A percentile compares a stretch with the other conserved stretches of the same genome.
Conservation (phyloP, 1,140 invertebrate genomes). For the Drosophila pectinifera region DNA sequence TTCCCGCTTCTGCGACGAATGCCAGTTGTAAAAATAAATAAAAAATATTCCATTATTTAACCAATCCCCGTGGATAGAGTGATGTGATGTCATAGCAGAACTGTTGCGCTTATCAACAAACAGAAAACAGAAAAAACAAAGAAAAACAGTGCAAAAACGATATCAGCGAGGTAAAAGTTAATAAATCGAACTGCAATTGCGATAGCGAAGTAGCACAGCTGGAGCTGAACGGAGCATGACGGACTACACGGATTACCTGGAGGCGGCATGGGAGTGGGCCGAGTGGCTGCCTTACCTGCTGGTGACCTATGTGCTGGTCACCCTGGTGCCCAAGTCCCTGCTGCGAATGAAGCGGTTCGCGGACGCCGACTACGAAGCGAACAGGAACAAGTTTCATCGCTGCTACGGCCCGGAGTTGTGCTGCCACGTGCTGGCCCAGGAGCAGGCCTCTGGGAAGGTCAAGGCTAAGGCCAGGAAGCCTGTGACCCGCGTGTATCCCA, state of each 20-base stretch:
- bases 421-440: constrained; percentile 63
- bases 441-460: constrained; percentile 30
- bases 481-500: constrained; percentile 76
- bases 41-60: constrained; percentile 39
- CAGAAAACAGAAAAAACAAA: not conserved
- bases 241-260: constrained; percentile 66
- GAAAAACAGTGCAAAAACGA: constrained; percentile 24
- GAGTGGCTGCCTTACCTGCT: constrained; percentile 65
- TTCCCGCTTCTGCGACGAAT: constrained; percentile 9
- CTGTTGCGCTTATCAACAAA: constrained; percentile 58
- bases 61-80: constrained; percentile 44
- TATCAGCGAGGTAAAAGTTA: constrained; percentile 46
- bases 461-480: constrained; percentile 76
- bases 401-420: constrained; percentile 79
- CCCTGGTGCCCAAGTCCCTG: constrained; percentile 75
- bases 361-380: constrained; percentile 74
- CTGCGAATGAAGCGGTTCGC: constrained; percentile 70
- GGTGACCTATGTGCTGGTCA: constrained; percentile 67
- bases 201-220: constrained; percentile 31
- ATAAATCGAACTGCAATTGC: constrained; percentile 57
- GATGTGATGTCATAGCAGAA: constrained; percentile 60
- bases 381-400: constrained; percentile 72
- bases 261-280: constrained; percentile 56
- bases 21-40: constrained; percentile 16
- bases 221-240: constrained; percentile 10